Evolutionary conservation across 2,113 vertebrate species (phyloP).

Genomic region (Engystomops pustulosus): DNA sequence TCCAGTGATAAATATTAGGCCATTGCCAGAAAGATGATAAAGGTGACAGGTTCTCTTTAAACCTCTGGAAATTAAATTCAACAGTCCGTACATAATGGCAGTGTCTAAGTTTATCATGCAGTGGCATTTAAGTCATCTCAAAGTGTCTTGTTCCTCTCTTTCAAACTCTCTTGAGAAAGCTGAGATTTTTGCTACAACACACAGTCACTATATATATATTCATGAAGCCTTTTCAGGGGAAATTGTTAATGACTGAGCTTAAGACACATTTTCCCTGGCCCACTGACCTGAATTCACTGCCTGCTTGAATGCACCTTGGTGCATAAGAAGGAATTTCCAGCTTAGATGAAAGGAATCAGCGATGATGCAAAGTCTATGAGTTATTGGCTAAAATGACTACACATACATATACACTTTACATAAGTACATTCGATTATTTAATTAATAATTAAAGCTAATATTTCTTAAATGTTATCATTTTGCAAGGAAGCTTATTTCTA

Average conservation of each 20-base stretch:
- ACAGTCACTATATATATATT: constrained; percentile 30
- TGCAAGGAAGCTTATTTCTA: no score
- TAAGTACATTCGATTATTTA: no score
- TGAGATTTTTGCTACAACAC: constrained; percentile 18
- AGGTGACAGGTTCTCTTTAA: background rate
- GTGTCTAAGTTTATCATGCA: background rate
- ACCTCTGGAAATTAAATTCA: background rate
- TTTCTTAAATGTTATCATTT: no score
- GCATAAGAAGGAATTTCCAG: background rate
- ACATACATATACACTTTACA: background rate
- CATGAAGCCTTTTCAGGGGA: constrained; percentile 2
- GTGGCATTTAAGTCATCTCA: background rate
- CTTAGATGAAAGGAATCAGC: background rate
- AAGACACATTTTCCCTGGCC: constrained; percentile 10
- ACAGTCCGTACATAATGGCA: background rate
- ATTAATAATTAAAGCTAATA: no score
- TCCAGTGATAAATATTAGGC: background rate
- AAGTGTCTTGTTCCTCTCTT: background rate
- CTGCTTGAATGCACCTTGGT: background rate
- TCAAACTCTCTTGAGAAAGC: background rate
- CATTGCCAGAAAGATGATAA: background rate
- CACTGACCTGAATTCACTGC: constrained; percentile 33
- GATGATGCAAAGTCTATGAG: background rate
- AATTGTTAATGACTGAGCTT: constrained; percentile 23
- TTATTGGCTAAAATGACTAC: background rate